These are phyloP conservation scores for Lasius fuliginosus DNA, from an alignment of 2,888 invertebrate species.

Conservation along the genomic window DNA sequence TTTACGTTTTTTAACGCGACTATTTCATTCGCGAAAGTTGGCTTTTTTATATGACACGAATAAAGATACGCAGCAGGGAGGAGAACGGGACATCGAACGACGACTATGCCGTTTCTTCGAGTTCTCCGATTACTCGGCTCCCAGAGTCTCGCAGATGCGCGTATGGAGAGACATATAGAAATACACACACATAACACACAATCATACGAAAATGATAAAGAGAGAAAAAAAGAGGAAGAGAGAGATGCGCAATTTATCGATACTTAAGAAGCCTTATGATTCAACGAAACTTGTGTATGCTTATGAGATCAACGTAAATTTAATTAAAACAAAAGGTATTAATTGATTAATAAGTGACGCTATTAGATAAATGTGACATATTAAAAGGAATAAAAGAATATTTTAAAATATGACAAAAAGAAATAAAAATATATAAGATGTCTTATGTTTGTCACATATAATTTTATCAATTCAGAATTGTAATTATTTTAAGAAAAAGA, in stretches of 20 bases:
- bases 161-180: not conserved
- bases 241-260: slow-evolving; percentile 23
- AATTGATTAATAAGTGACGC: slow-evolving; percentile 25
- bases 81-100: slow-evolving; percentile 54
- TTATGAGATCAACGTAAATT: slow-evolving; percentile 10
- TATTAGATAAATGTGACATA: not conserved
- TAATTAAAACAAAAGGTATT: slow-evolving; percentile 21
- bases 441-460: not conserved
- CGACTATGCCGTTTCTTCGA: slow-evolving; percentile 52
- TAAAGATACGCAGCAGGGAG: slow-evolving; percentile 53
- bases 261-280: slow-evolving; percentile 33
- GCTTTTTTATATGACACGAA: slow-evolving; percentile 37
- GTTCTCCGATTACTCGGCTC: slow-evolving; percentile 72
- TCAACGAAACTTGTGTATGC: slow-evolving; percentile 8
- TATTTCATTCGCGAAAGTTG: slow-evolving; percentile 16
- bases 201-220: slow-evolving; percentile 13
- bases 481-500: not conserved
- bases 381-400: not conserved
- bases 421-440: slow-evolving; percentile 23
- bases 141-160: slow-evolving; percentile 57
- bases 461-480: not conserved
- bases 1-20: slow-evolving; percentile 30
- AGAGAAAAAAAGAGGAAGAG: not conserved
- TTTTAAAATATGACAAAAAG: not conserved
- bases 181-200: not conserved